Evolutionary conservation across 2,113 vertebrate species (phyloP).

Genomic region (Fulica atra): DNA sequence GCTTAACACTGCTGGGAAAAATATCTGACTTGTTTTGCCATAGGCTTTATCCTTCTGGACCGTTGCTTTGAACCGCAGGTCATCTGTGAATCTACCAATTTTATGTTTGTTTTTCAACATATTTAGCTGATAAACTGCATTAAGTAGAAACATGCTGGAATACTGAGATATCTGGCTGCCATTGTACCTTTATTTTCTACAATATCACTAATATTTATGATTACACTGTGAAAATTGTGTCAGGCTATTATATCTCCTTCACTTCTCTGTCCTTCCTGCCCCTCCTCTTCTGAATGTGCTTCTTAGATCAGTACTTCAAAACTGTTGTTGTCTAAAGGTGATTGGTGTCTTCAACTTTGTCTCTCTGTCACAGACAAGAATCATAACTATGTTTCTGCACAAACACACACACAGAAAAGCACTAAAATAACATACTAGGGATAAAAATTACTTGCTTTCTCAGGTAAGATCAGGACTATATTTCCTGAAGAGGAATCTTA

Average conservation of each 20-base stretch:
- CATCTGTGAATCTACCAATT: neutral
- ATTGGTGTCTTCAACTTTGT: neutral
- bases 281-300: neutral
- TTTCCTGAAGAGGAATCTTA: neutral
- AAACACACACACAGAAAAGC: neutral
- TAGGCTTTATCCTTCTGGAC: neutral
- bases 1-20: neutral
- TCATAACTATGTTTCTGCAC: neutral
- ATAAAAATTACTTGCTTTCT: neutral
- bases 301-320: neutral
- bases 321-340: neutral
- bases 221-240: neutral
- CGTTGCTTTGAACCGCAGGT: neutral
- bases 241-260: neutral
- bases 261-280: neutral
- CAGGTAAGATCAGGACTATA: neutral
- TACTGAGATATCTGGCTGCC: neutral
- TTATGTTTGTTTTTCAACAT: neutral
- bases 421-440: neutral
- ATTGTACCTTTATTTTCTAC: neutral
- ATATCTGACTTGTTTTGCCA: neutral
- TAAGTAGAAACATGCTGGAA: neutral
- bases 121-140: neutral
- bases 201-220: neutral
- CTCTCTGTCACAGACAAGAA: neutral